These are phyloP conservation scores for Drosophila aff. DNA, from an alignment of 1,140 invertebrate genomes.

Conservation along the genomic window DNA sequence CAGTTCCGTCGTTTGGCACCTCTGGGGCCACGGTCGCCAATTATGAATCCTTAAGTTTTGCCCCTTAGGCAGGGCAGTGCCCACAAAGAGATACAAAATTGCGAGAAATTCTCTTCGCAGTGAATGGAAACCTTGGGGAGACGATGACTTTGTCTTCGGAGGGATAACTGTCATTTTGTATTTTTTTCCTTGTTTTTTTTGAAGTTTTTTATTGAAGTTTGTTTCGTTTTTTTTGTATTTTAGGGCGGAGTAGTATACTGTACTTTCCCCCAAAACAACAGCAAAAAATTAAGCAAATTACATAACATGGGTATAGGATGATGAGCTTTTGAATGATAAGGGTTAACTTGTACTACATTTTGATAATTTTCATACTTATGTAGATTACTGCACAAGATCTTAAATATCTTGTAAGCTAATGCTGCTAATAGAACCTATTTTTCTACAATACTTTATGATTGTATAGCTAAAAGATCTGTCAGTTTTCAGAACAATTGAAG, in stretches of 20 bases:
- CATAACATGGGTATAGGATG: neutral
- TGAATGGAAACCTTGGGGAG: conserved; percentile 23
- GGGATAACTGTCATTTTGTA: conserved; percentile 39
- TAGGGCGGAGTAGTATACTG: neutral
- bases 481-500: conserved; percentile 1
- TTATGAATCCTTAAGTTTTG: conserved; percentile 50
- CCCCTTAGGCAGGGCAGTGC: conserved; percentile 12
- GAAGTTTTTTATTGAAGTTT: neutral
- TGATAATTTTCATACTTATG: neutral
- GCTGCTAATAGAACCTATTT: neutral
- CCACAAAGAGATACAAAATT: conserved; percentile 38
- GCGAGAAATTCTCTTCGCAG: conserved; percentile 29
- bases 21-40: conserved; percentile 39
- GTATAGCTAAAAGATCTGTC: neutral
- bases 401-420: neutral
- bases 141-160: conserved; percentile 20
- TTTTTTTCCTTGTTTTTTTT: neutral
- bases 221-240: conserved; percentile 14
- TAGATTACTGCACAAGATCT: neutral
- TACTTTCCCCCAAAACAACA: conserved; percentile 16
- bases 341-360: neutral
- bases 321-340: conserved; percentile 3
- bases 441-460: neutral
- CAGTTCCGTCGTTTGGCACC: conserved; percentile 70
- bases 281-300: conserved; percentile 7